Conservation (phyloP, 1,140 invertebrate genomes). For the Drosophila ogumai region DNA sequence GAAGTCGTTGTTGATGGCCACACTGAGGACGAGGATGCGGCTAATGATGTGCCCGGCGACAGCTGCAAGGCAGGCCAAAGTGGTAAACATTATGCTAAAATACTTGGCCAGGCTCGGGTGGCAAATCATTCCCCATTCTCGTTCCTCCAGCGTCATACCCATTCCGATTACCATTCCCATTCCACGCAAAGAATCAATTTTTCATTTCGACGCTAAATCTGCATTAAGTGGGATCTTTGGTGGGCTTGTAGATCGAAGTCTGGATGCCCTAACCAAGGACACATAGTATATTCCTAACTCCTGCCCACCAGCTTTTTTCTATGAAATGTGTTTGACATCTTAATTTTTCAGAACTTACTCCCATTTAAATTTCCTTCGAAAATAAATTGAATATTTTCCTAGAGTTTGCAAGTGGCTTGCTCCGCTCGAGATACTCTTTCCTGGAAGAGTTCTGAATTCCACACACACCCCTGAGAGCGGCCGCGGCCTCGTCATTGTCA, state of each 20-base stretch:
- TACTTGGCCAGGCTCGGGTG: slow-evolving; percentile 32
- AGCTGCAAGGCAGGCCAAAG: slow-evolving; percentile 77
- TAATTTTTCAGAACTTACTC: background rate
- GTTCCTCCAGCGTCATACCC: background rate
- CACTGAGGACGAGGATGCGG: slow-evolving; percentile 60
- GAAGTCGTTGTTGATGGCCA: slow-evolving; percentile 43
- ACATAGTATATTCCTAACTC: background rate
- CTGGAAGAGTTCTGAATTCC: slow-evolving; percentile 45
- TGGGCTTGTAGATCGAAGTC: background rate
- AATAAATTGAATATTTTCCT: slow-evolving; percentile 4
- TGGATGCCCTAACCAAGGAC: slow-evolving; percentile 2
- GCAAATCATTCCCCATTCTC: slow-evolving; percentile 53
- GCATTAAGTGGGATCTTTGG: slow-evolving; percentile 28
- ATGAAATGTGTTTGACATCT: no score
- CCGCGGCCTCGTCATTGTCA: slow-evolving; percentile 31
- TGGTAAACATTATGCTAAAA: slow-evolving; percentile 83
- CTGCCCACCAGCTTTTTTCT: background rate
- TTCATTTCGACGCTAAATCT: slow-evolving; percentile 77
- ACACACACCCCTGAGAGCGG: slow-evolving; percentile 64
- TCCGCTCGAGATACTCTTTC: slow-evolving; percentile 23
- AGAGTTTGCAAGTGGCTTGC: slow-evolving; percentile 1
- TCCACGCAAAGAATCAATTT: slow-evolving; percentile 83
- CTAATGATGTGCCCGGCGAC: slow-evolving; percentile 78
- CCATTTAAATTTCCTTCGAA: slow-evolving; percentile 1
- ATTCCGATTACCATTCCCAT: slow-evolving; percentile 38